Base-by-base conservation (phyloP, 2,888 invertebrate genomes). In the Chrysopilus asiliformis region DNA sequence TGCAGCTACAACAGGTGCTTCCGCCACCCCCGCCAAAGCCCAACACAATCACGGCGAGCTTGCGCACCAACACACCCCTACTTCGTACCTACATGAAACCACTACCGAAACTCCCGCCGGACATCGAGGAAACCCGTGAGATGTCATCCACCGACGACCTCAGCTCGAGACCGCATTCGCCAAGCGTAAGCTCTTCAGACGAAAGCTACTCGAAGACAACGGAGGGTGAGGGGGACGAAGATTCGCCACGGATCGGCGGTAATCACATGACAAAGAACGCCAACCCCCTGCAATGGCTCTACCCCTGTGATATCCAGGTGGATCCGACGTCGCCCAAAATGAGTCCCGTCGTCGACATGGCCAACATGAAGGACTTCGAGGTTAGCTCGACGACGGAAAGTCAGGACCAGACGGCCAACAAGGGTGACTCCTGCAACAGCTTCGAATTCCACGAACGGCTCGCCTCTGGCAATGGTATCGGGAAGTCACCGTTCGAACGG, bases 171-270 rank as follows among this genome's bases (percentile, higher is more conserved):
- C 83, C 83, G 35, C 77, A 82, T 49, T 83, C 83, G 6, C 82
- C 84, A 1, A 82, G 81, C 53, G 76, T 84, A 44, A 82, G 81
- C 57, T 84, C 84, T 36, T 85, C 84, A 0, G 84, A 85, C 53
- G 85, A 85, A 60, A 83, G 83, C 58, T 84, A 81, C 53, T 81
- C 82, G 27, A 72, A 83, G 47, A 83, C 83, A 4, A 83, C 82
- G 0, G 80, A 81, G 52, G 83, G 75, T 19, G 72, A 74, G 44
- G 72, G 55, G 32, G 61, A 60, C 18, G 55, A 56, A 15, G 57
- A 58, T 34, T 58, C 60, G 20, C 58, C 58, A 6, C 52, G 58
- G 14, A 45, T 56, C 32, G 53, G 50, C 32, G 47, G 43, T 26
- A 42, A 46, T 31, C 45, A 55, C 32, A 35, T 53, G 33, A 49